Evolutionary conservation across 2,797 vertebrate species (phyloP).

Genomic region (Meriones psammophilus): DNA sequence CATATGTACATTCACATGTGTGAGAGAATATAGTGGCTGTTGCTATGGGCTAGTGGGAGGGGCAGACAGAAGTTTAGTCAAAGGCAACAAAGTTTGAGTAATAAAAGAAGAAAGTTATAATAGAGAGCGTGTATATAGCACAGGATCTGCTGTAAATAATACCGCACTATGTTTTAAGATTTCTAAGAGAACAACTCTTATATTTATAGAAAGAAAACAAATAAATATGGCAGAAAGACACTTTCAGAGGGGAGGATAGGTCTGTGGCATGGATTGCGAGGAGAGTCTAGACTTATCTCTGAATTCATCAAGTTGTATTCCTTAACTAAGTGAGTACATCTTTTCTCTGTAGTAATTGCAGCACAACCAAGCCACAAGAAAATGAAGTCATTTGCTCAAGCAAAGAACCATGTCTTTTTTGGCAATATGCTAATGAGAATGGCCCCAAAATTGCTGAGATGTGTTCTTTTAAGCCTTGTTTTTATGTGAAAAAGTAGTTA

Average conservation of each 20-base stretch:
- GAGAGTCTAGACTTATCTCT: not conserved
- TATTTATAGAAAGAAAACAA: not conserved
- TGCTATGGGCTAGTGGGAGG: not conserved
- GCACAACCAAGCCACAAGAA: not conserved
- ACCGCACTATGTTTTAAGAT: not conserved
- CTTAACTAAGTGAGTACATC: not conserved
- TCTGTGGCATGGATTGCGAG: not conserved
- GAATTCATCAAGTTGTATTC: not conserved
- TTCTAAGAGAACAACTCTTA: not conserved
- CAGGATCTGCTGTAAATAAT: not conserved
- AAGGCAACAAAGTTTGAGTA: not conserved
- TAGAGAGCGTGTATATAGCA: not conserved
- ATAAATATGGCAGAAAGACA: not conserved
- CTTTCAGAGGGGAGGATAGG: not conserved
- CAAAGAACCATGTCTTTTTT: not conserved
- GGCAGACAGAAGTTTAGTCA: not conserved
- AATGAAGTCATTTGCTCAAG: not conserved
- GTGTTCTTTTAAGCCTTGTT: not conserved
- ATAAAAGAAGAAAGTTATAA: not conserved
- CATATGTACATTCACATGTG: not conserved
- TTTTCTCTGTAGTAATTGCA: not conserved
- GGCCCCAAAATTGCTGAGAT: not conserved
- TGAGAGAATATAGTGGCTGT: not conserved
- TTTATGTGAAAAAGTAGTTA: not conserved
- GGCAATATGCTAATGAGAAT: not conserved